phyloP scores from a whole-genome alignment of 64 coral and sea anemone genomes.

The Hydrozoanthus tunicans region DNA sequence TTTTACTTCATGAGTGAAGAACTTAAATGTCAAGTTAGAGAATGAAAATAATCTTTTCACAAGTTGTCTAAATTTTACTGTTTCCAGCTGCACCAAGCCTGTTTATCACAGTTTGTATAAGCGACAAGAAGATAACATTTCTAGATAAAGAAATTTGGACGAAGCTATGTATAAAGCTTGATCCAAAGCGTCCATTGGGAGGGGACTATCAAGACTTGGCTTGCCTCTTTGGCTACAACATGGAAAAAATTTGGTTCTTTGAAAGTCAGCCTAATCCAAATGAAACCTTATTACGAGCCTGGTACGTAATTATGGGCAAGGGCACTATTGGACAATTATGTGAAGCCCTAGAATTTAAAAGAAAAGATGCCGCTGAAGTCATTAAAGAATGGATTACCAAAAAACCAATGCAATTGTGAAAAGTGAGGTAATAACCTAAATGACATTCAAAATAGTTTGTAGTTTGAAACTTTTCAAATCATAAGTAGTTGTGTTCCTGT shows the following conservation, averaged over 20 bases:
- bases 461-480: no score
- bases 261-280: background rate
- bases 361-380: background rate
- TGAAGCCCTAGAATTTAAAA: background rate
- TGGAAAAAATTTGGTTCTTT: background rate
- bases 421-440: background rate
- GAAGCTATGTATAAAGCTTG: background rate
- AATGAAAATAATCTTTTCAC: no score
- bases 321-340: background rate
- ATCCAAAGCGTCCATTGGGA: background rate
- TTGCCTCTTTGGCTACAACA: background rate
- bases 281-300: background rate
- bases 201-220: background rate
- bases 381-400: background rate
- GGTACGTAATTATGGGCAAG: background rate
- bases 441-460: no score
- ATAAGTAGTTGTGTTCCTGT: no score
- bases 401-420: background rate
- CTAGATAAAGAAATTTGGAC: background rate
- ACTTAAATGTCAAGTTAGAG: no score
- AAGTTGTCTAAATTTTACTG: background rate
- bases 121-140: background rate
- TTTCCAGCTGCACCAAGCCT: background rate
- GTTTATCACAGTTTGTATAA: background rate
- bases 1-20: no score